Conservation (phyloP, 2,888 invertebrate genomes). For the Calliphora vomitoria region DNA sequence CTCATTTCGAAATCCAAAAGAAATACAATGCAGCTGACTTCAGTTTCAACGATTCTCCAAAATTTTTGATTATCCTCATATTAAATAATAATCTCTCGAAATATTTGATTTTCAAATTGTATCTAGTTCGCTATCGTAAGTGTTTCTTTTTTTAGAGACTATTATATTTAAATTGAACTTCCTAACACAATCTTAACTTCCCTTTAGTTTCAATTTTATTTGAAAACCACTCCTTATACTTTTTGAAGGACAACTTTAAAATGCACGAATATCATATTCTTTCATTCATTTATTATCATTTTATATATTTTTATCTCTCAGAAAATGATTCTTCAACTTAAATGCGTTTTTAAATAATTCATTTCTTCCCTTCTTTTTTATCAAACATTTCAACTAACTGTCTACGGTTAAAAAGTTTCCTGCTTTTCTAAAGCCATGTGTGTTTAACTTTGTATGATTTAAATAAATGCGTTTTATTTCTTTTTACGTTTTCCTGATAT, state of each 20-base stretch:
- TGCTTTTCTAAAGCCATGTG: conserved; percentile 18
- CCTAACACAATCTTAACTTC: too few species aligned
- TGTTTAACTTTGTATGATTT: conserved; percentile 57
- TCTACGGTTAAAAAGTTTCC: conserved; percentile 32
- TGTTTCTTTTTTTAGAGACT: too few species aligned
- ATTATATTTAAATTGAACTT: too few species aligned
- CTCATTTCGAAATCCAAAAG: too few species aligned
- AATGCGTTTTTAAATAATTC: conserved; percentile 11
- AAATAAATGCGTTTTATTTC: conserved; percentile 48
- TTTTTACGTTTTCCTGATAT: neutral
- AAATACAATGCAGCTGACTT: too few species aligned
- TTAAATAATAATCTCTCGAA: too few species aligned
- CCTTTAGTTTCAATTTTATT: neutral
- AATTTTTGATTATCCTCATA: too few species aligned
- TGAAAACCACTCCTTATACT: neutral
- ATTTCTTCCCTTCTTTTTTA: neutral
- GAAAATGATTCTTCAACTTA: conserved; percentile 1
- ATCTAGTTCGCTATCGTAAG: too few species aligned
- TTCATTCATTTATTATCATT: conserved; percentile 37
- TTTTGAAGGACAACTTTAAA: neutral
- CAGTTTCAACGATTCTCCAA: too few species aligned
- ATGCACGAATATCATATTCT: neutral
- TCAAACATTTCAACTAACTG: neutral
- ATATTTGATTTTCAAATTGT: too few species aligned
- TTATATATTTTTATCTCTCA: neutral